A percentile compares a stretch with the other conserved stretches of the same genome.
Conservation (phyloP, 2,797 vertebrate genomes). For the Sebastes melanostomus region DNA sequence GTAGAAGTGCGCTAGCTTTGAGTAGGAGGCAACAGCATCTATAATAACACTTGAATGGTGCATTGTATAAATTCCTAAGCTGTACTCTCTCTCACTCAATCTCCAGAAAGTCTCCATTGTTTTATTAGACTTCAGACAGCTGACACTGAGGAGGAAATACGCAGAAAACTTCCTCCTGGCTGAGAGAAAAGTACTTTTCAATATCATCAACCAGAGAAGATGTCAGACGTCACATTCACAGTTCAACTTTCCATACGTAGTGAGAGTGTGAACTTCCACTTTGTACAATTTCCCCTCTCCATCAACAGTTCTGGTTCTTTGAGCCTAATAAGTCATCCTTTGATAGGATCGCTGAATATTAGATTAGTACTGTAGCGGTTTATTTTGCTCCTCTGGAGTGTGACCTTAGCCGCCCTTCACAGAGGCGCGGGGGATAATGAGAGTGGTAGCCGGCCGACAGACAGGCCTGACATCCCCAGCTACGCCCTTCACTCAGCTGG, state of each 20-base stretch:
- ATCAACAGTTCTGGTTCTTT: constrained; percentile 44
- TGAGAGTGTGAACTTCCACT: constrained; percentile 47
- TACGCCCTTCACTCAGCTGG: constrained; percentile 74
- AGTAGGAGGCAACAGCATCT: constrained; percentile 74
- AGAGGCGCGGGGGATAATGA: constrained; percentile 71
- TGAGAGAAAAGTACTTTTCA: constrained; percentile 13
- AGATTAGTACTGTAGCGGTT: constrained; percentile 61
- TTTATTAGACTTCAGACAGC: constrained; percentile 26
- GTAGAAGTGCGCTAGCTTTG: constrained; percentile 62
- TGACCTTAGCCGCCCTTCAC: constrained; percentile 79
- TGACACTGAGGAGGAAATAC: constrained; percentile 21
- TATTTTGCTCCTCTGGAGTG: constrained; percentile 72
- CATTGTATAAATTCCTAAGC: constrained; percentile 65
- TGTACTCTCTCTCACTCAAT: constrained; percentile 32
- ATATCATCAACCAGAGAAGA: constrained; percentile 10
- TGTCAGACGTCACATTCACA: constrained; percentile 37
- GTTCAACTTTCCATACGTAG: constrained; percentile 18
- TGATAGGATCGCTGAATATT: constrained; percentile 68
- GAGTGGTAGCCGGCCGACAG: constrained; percentile 74
- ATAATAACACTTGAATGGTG: constrained; percentile 62
- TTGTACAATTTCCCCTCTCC: constrained; percentile 17
- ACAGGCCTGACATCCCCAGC: constrained; percentile 73
- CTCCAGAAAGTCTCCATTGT: constrained; percentile 41
- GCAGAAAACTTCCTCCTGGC: not conserved
- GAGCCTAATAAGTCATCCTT: constrained; percentile 62